Evolutionary conservation across 2,113 vertebrate species (phyloP).

Genomic region (Pseudopipra pipra): DNA sequence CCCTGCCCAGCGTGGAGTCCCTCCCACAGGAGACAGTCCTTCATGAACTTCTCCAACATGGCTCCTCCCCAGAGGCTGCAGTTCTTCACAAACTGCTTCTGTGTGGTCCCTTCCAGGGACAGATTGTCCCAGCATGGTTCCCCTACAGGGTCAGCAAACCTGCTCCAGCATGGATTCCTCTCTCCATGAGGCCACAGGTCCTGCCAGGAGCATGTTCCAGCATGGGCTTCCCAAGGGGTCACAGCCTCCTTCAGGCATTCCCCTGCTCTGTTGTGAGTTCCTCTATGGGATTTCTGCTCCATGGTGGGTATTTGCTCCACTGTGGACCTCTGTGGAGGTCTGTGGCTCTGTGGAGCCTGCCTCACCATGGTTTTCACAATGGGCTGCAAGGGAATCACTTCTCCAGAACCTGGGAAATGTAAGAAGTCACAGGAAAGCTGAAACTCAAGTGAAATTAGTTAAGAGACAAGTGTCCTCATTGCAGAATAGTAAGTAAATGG

Average conservation of each 20-base stretch:
- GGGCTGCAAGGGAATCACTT: background rate
- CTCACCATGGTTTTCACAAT: background rate
- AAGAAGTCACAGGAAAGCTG: background rate
- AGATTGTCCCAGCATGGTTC: accelerated
- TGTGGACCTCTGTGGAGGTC: accelerated
- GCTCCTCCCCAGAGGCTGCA: background rate
- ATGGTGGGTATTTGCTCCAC: background rate
- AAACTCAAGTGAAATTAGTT: background rate
- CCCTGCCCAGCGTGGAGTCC: background rate
- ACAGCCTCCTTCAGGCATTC: background rate
- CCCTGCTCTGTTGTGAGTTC: background rate
- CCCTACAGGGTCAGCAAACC: background rate
- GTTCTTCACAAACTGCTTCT: background rate
- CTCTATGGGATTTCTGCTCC: background rate
- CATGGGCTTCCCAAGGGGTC: background rate
- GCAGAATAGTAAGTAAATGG: background rate
- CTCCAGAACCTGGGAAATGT: background rate
- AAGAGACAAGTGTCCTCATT: background rate
- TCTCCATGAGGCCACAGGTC: background rate
- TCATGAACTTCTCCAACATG: accelerated
- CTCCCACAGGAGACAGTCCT: background rate
- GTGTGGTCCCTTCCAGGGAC: background rate
- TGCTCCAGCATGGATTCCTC: accelerated
- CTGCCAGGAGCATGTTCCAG: background rate
- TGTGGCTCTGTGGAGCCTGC: too few relatives aligned